Conservation (phyloP, 1,140 invertebrate species). For the Drosophila equinoxialis region DNA sequence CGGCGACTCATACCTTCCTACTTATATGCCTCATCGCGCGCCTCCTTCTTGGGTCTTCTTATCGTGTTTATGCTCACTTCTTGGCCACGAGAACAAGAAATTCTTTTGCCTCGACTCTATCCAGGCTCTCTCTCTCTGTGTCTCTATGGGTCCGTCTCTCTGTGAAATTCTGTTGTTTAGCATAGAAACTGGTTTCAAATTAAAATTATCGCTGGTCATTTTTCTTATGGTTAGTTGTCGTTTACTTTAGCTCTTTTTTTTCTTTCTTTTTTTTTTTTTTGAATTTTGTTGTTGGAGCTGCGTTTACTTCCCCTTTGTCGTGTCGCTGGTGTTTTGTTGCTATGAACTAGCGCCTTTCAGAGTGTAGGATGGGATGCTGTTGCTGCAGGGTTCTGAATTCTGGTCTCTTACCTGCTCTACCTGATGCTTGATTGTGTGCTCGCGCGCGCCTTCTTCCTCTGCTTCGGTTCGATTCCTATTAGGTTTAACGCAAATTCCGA, state of each 20-base stretch:
- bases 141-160: constrained; percentile 21
- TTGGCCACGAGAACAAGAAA: constrained; percentile 50
- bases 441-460: constrained; percentile 16
- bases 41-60: constrained; percentile 34
- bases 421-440: neutral
- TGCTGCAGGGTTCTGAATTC: constrained; percentile 12
- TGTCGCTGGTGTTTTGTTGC: constrained; percentile 32
- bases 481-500: constrained; percentile 15
- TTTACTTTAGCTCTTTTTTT: constrained; percentile 56
- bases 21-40: constrained; percentile 30
- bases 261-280: constrained; percentile 37
- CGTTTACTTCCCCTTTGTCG: constrained; percentile 59
- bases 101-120: constrained; percentile 52
- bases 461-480: constrained; percentile 9
- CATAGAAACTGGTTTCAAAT: constrained; percentile 82
- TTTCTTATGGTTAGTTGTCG: constrained; percentile 81
- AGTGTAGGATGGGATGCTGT: constrained; percentile 6
- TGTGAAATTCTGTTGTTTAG: constrained; percentile 74
- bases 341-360: constrained; percentile 29
- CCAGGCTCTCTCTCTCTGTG: constrained; percentile 28
- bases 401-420: constrained; percentile 18
- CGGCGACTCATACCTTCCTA: constrained; percentile 32
- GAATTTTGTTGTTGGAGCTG: constrained; percentile 66
- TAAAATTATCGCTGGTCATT: constrained; percentile 83
- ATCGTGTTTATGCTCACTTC: constrained; percentile 27